phyloP scores from a whole-genome alignment of 2,113 vertebrate species.

The Podiceps cristatus region DNA sequence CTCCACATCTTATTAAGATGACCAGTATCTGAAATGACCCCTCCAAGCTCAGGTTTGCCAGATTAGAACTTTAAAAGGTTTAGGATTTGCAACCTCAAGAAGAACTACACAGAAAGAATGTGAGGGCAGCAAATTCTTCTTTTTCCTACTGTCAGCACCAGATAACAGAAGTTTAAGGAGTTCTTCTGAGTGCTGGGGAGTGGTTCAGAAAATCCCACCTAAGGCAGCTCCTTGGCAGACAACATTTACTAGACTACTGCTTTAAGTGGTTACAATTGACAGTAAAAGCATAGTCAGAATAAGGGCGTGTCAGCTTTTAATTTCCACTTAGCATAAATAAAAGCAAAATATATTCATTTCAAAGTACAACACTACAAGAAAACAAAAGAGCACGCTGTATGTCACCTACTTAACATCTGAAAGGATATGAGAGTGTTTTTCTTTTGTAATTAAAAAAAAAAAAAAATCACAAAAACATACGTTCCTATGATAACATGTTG shows the following conservation, averaged over 20 bases:
- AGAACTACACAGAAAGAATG: background rate
- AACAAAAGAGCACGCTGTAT: background rate
- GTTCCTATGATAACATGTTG: background rate
- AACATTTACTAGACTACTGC: background rate
- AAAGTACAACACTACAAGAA: background rate
- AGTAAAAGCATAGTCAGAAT: background rate
- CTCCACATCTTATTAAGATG: background rate
- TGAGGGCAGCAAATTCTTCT: background rate
- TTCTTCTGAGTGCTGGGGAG: background rate
- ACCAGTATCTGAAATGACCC: background rate
- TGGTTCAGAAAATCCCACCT: background rate
- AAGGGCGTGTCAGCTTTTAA: background rate
- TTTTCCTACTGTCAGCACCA: background rate
- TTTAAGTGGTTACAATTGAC: background rate
- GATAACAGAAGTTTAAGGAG: background rate
- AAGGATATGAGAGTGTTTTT: background rate
- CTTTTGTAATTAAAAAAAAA: background rate
- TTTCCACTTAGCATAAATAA: background rate
- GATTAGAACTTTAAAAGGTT: background rate
- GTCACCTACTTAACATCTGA: background rate
- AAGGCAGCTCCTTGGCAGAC: background rate
- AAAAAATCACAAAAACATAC: background rate
- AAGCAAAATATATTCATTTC: background rate
- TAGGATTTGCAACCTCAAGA: background rate
- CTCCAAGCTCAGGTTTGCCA: background rate